A percentile compares a stretch with the other conserved stretches of the same genome.
Conservation (phyloP, 2,888 invertebrate genomes). For the Aphelenchoides bicaudatus region DNA sequence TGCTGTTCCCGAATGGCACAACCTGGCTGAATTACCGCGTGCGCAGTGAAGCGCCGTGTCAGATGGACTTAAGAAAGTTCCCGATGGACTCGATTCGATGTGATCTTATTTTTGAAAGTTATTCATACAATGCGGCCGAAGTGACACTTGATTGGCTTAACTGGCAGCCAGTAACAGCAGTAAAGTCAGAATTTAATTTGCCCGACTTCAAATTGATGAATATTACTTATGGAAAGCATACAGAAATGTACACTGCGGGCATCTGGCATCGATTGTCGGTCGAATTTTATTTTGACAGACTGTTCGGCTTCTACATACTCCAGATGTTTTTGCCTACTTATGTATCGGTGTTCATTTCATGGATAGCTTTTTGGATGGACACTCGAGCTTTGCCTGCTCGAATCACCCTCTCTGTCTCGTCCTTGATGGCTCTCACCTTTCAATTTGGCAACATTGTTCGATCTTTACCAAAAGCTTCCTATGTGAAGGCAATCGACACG, state of each 20-base stretch:
- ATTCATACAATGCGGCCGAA: slow-evolving; percentile 55
- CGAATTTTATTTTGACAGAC: slow-evolving; percentile 52
- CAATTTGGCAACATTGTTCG: slow-evolving; percentile 59
- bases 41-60: slow-evolving; percentile 54
- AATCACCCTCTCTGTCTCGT: slow-evolving; percentile 54
- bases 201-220: slow-evolving; percentile 57
- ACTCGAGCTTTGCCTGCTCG: slow-evolving; percentile 56
- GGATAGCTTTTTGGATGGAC: slow-evolving; percentile 61
- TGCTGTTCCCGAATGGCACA: slow-evolving; percentile 59
- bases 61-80: slow-evolving; percentile 50
- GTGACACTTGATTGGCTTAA: slow-evolving; percentile 55
- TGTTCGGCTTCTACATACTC: slow-evolving; percentile 59
- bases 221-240: slow-evolving; percentile 48
- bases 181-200: slow-evolving; percentile 51
- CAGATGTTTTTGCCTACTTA: slow-evolving; percentile 60
- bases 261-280: slow-evolving; percentile 58
- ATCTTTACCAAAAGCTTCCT: slow-evolving; percentile 53
- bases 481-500: slow-evolving; percentile 58
- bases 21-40: slow-evolving; percentile 59
- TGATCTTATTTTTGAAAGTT: slow-evolving; percentile 51
- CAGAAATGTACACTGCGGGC: slow-evolving; percentile 58
- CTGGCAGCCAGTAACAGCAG: slow-evolving; percentile 55
- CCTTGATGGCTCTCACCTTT: slow-evolving; percentile 59
- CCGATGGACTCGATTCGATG: slow-evolving; percentile 54
- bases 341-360: slow-evolving; percentile 57